Base-by-base conservation (phyloP, 1,140 invertebrate genomes). In the Temnothorax curvispinosus region DNA sequence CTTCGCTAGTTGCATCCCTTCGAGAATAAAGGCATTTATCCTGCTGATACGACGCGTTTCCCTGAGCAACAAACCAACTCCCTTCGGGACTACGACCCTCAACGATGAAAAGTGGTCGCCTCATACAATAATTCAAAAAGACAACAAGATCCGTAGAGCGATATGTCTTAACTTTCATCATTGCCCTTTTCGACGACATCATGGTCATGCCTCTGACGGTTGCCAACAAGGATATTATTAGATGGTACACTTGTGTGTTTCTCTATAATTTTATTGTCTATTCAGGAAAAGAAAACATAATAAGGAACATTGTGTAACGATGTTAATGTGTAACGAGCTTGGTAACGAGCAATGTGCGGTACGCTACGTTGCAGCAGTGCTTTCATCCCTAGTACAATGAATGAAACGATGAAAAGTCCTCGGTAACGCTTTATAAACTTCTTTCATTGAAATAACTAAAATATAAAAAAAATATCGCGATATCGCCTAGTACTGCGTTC, bases 61-160 rank as follows among this genome's bases (percentile, higher is more conserved):
- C n/a, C 80, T 67, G 62, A 80, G 64, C 77, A 67, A 67, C 62
- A 38, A 44, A 52, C 75, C 15, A 38, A 11, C 15, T 52, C 35
- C 78, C 88, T 52, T 56, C 21, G 88, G 76, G 88, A 87, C 65
- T 87, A 89, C 67, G 84, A 89, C 47, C 41, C 62, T 41, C 80
- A 47, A 90, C 88, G 86, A 90, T 90, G 88, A 88, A 87, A 88
- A 82, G 69, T 86, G 81, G 84, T 86, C 87, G 80, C 54, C 76
- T 81, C 76, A 54, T n/a, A 65, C 71, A 89, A 90, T 90, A 90
- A 90, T 90, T 90, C 84, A 90, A 32, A 27, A 44, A 69, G 69
- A 54, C 71, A 74, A 80, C 88, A 64, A 82, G 74, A 87, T 58
- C 67, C 60, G 56, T 13, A 50, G 15, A n/a, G 13, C 41, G 41